A percentile compares a stretch with the other conserved stretches of the same genome.
These are phyloP conservation scores for Argentina silus DNA, from an alignment of 2,797 vertebrate genomes.

Conservation along the genomic window DNA sequence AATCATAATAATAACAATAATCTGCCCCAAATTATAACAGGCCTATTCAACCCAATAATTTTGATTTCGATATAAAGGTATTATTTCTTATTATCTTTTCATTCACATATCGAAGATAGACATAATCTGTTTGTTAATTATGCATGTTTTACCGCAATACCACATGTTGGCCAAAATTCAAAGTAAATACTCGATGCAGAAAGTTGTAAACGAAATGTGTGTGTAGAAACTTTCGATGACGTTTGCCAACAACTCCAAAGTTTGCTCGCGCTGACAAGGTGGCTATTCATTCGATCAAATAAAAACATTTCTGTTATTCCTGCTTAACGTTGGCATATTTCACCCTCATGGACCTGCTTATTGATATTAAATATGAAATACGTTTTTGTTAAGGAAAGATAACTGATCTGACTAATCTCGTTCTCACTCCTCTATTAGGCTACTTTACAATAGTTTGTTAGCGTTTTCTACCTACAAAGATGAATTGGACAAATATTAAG, in stretches of 20 bases:
- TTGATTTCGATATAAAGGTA: too few species aligned
- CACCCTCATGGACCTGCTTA: neutral
- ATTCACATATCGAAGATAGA: neutral
- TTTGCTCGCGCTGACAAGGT: conserved; percentile 1
- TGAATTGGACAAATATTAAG: neutral
- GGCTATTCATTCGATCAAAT: neutral
- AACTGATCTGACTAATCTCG: too few species aligned
- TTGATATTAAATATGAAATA: too few species aligned
- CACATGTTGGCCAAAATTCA: neutral
- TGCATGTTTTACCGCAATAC: neutral
- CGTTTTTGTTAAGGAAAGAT: too few species aligned
- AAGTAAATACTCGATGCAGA: neutral
- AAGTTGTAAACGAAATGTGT: neutral
- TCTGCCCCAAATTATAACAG: too few species aligned
- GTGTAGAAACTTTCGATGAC: neutral
- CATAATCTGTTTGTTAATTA: neutral
- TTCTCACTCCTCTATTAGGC: too few species aligned
- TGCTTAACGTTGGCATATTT: neutral
- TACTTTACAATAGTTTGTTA: neutral
- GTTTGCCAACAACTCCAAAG: neutral
- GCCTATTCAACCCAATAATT: too few species aligned
- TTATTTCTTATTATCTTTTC: too few species aligned
- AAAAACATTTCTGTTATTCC: neutral
- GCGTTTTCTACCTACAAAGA: neutral
- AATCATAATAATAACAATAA: too few species aligned